Conservation (phyloP, 2,888 invertebrate genomes). For the Lithosia quadra region DNA sequence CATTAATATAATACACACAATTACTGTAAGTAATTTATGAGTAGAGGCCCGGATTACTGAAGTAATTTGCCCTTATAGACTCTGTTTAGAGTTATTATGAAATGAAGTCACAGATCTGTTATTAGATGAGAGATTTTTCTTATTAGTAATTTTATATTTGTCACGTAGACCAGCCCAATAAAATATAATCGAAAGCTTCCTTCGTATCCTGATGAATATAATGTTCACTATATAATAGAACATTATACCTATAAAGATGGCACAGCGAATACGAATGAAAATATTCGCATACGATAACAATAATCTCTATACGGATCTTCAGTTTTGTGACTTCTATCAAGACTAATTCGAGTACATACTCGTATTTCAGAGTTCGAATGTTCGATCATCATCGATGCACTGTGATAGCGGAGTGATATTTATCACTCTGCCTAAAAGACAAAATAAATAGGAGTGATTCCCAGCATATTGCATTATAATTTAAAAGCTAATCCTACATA, state of each 20-base stretch:
- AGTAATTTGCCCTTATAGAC: neutral
- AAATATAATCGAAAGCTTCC: neutral
- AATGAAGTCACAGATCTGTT: neutral
- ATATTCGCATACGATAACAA: neutral
- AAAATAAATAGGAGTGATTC: neutral
- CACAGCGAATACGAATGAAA: neutral
- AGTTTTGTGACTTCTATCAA: neutral
- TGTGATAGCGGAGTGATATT: neutral
- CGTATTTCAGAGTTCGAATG: neutral
- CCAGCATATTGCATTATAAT: too few relatives aligned
- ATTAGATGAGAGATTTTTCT: neutral
- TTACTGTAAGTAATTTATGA: neutral
- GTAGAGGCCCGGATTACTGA: neutral
- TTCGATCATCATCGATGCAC: constrained; percentile 1
- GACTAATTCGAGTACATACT: too few relatives aligned
- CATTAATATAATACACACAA: neutral
- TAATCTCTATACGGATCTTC: neutral
- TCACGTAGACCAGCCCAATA: neutral
- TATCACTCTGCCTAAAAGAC: neutral
- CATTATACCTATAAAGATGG: neutral
- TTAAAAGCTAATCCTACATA: too few relatives aligned
- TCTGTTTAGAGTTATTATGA: neutral
- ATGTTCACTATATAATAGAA: neutral
- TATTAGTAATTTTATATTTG: neutral
- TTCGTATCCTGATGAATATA: neutral